Conservation (phyloP, 2,113 vertebrate genomes). For the Climacteris rufus region DNA sequence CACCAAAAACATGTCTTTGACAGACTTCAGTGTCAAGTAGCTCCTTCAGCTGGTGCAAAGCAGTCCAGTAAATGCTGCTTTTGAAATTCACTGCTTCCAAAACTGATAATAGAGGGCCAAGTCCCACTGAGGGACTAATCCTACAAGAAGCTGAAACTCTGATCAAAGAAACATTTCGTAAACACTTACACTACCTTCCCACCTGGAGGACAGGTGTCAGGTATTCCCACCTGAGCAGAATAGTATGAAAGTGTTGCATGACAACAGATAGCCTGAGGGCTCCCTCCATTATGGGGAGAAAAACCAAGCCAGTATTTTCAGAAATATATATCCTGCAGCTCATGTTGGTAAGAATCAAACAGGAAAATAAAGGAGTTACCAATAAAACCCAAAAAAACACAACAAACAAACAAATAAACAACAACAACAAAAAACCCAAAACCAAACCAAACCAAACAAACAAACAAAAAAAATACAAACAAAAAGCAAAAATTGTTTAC, state of each 20-base stretch:
- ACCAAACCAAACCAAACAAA: neutral
- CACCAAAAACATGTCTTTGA: neutral
- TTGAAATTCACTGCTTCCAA: neutral
- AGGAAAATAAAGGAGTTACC: neutral
- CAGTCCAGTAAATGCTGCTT: neutral
- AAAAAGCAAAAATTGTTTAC: no score
- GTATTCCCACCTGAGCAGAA: neutral
- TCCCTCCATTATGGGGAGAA: neutral
- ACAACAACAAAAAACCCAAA: neutral
- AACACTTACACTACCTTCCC: neutral
- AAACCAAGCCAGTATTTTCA: neutral
- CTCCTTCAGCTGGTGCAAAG: neutral
- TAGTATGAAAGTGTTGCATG: neutral
- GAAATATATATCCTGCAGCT: neutral
- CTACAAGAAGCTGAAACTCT: neutral
- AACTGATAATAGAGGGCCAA: neutral
- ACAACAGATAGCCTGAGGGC: neutral
- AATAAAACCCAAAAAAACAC: neutral
- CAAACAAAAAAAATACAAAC: no score
- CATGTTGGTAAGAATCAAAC: neutral
- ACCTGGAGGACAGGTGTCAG: neutral
- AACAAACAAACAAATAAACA: neutral
- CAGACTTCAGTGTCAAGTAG: neutral
- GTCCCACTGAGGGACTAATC: neutral
- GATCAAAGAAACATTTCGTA: neutral